A percentile compares a stretch with the other conserved stretches of the same genome.
phyloP scores from a whole-genome alignment of 2,888 invertebrate species.

The Lasioglossum marginatum region DNA sequence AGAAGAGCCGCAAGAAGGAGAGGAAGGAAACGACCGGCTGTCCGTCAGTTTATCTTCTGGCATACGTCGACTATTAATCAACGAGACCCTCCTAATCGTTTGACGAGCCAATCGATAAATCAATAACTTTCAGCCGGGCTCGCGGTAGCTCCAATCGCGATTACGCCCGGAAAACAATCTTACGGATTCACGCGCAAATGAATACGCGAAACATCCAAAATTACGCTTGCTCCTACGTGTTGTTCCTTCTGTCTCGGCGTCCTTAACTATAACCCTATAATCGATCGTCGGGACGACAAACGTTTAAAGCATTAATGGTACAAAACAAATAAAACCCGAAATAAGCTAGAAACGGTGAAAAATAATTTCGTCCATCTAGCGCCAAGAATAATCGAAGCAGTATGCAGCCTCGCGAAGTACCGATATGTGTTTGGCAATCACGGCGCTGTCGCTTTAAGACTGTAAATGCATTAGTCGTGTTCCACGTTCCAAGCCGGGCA shows the following conservation, averaged over 20 bases:
- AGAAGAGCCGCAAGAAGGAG: conserved; percentile 63
- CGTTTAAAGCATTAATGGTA: not conserved
- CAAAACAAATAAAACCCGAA: not conserved
- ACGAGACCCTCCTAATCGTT: conserved; percentile 76
- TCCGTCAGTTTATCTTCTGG: conserved; percentile 72
- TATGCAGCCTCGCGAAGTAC: conserved; percentile 42
- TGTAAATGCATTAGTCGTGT: conserved; percentile 73
- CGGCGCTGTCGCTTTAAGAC: conserved; percentile 62
- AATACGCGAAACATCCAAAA: not conserved
- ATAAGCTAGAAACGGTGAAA: not conserved
- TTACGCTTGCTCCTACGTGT: not conserved
- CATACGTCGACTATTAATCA: conserved; percentile 80
- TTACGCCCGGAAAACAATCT: not conserved
- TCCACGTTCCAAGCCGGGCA: conserved; percentile 48
- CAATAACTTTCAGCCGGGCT: conserved; percentile 76
- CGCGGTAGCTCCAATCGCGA: conserved; percentile 50
- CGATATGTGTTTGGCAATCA: conserved; percentile 64
- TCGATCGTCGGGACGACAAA: too few relatives aligned
- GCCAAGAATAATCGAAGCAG: not conserved
- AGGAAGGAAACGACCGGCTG: conserved; percentile 69
- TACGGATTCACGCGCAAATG: not conserved
- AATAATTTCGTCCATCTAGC: not conserved
- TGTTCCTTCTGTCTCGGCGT: not conserved
- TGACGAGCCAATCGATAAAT: conserved; percentile 78
- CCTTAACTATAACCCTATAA: too few relatives aligned